Evolutionary conservation across 64 coral and sea anemone species (phyloP).

Genomic region (Montipora efflorescens): DNA sequence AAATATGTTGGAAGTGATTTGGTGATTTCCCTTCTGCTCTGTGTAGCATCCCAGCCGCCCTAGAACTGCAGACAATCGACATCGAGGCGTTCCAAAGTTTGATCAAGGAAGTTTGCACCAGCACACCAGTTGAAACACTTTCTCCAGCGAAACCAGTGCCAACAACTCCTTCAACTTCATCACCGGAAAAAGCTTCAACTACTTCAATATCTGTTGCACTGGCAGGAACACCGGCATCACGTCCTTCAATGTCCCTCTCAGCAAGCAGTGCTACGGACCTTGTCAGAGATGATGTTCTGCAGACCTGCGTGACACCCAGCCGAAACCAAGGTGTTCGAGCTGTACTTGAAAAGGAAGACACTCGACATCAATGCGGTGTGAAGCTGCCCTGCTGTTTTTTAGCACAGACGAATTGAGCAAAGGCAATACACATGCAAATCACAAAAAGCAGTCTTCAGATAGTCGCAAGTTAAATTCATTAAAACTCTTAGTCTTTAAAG

Average conservation of each 20-base stretch:
- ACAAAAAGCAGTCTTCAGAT: not conserved
- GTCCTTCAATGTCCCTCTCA: not conserved
- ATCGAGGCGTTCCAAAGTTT: not conserved
- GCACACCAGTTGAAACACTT: not conserved
- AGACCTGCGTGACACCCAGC: not conserved
- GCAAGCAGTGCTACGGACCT: not conserved
- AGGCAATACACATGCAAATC: not conserved
- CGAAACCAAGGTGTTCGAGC: not conserved
- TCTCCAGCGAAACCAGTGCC: not conserved
- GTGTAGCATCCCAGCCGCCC: not conserved
- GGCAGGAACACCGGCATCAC: not conserved
- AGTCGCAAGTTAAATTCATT: not conserved
- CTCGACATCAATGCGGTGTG: not conserved
- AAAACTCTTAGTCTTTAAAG: conserved; percentile 4
- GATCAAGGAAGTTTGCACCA: not conserved
- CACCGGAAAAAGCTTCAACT: not conserved
- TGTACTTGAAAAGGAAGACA: not conserved
- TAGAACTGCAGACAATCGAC: not conserved
- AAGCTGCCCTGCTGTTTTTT: not conserved
- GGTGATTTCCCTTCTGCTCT: not conserved
- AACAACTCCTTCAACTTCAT: not conserved
- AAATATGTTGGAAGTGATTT: not conserved
- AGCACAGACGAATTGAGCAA: conserved; percentile 1
- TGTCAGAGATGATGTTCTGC: not conserved
- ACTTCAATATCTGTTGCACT: not conserved